Evolutionary conservation across 2,888 invertebrate genomes (phyloP), one percentile per base, ranked within the genome.

Genomic region (Heteropelma amictum): DNA sequence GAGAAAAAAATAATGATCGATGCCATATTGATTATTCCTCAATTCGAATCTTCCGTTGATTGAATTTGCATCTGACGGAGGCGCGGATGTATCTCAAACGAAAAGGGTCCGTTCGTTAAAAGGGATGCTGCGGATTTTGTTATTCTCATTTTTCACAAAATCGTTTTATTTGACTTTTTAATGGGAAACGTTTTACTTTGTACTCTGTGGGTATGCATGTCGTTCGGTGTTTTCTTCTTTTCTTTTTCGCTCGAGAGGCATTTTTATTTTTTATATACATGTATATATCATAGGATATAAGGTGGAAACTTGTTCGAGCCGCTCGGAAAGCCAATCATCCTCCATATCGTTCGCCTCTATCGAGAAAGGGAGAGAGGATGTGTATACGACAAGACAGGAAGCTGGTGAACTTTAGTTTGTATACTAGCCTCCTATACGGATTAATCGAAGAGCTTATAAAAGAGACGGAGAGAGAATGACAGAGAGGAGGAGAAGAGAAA

Each of bases 361-460:
- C 2, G 51, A 6, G 14, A n/a, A 21, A 60, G 14, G 33, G 23
- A 23, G 14, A 42, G 54, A 47, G n/a, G 6, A 28, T n/a, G n/a
- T n/a, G n/a, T n/a, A n/a, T n/a, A 14, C 8, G 38, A 30, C 51
- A 30, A 40, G 40, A 30, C 12, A 30, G 28, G 19, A 42, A 21
- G 33, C 5, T 21, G 19, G 5, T 8, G 53, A 10, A 53, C 1
- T 14, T 8, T 21, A 54, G 40, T 26, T 68, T 38, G 58, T 35
- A 40, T 35, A 26, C 49, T 35, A 35, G 56, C 47, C 30, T 17
- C 10, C 28, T 42, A 28, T 49, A n/a, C 30, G 74, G 61, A 75
- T 75, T 75, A 75, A 70, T 70, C 70, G 70, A n/a, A 28, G 21
- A 54, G 70, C 47, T 65, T 70, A 61, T 30, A 49, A 35, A 30